Evolutionary conservation across 2,113 vertebrate species (phyloP), one percentile per base, ranked within the genome.

Genomic region (Onychostoma macrolepis): DNA sequence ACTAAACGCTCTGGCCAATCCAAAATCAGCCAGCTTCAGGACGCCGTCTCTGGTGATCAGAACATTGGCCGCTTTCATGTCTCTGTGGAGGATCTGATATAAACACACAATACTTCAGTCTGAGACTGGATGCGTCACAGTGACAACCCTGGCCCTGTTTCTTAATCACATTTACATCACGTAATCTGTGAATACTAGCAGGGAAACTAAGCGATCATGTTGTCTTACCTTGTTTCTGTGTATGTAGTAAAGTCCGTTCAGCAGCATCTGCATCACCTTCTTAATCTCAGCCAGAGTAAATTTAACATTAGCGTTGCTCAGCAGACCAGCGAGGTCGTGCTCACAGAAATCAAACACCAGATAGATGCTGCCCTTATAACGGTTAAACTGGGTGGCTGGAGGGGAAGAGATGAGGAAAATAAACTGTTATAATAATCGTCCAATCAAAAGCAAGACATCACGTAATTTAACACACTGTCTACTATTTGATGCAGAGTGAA

Each of bases 271-370:
- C 98, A 99, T 99, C 45, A 99, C 98, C 86, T 97, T 99, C 94
- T 99, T 90, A 4, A 90, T 90, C 88, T 90, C 88, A 0, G 89
- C 81, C 38, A 90, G 89, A 1, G 86, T 90, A 81, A 90, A 90
- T 56, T 90, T 90, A 21, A 90, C 98, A 0, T 99, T 96, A 28
- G 97, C 96, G 0, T 99, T 99, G 93, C 98, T 99, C 69, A 99
- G 95, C 58, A 99, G 94, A 0, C 98, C 98, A 0, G 98, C 98
- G 85, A 99, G 95, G 92, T 99, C 98, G 0, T 99, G 98, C 91
- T 99, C 98, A 0, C 98, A 99, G 95, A 99, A 99, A 90, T 99
- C 98, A 89, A 99, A 99, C 91, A 99, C 98, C 58, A 99, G 93
- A 92, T 99, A 99, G 93, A 99, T 99, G 83, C 97, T 99, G 91